Conservation (phyloP, 2,888 invertebrate species). For the Melanchra persicariae region DNA sequence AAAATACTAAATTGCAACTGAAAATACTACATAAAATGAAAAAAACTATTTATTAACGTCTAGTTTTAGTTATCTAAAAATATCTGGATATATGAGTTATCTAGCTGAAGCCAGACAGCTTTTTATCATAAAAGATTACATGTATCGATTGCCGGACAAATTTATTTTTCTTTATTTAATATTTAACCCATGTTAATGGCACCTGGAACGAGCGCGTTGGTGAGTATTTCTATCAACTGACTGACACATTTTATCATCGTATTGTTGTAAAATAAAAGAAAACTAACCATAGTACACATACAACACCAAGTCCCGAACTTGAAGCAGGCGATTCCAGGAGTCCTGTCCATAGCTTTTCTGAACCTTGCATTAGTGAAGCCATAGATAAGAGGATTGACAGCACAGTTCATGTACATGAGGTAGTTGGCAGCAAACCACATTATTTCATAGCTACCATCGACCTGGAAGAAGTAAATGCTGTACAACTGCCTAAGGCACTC, state of each 20-base stretch:
- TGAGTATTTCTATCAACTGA: too few relatives aligned
- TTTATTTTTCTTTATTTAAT: conserved; percentile 14
- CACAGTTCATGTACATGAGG: conserved; percentile 93
- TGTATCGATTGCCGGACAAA: not conserved
- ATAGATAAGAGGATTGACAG: conserved; percentile 94
- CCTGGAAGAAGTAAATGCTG: conserved; percentile 75
- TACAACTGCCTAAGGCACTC: not conserved
- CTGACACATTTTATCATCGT: too few relatives aligned
- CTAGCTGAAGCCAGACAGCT: conserved; percentile 18
- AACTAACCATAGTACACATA: conserved; percentile 76
- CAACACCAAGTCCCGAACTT: conserved; percentile 87
- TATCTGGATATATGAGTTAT: conserved; percentile 1
- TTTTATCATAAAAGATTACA: conserved; percentile 19
- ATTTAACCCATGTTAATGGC: conserved; percentile 1
- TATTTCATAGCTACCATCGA: conserved; percentile 89
- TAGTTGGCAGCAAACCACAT: conserved; percentile 93
- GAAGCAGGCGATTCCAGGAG: conserved; percentile 87
- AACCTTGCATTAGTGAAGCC: conserved; percentile 94
- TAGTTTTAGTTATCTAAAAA: conserved; percentile 9
- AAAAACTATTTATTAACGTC: not conserved
- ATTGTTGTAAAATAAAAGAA: not conserved
- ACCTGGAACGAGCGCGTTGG: too few relatives aligned
- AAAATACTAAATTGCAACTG: not conserved
- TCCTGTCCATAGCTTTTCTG: conserved; percentile 92
- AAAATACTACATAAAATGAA: not conserved